Evolutionary conservation across 2,888 invertebrate species (phyloP), one percentile per base, ranked within the genome.

Genomic region (Sycophila texana): DNA sequence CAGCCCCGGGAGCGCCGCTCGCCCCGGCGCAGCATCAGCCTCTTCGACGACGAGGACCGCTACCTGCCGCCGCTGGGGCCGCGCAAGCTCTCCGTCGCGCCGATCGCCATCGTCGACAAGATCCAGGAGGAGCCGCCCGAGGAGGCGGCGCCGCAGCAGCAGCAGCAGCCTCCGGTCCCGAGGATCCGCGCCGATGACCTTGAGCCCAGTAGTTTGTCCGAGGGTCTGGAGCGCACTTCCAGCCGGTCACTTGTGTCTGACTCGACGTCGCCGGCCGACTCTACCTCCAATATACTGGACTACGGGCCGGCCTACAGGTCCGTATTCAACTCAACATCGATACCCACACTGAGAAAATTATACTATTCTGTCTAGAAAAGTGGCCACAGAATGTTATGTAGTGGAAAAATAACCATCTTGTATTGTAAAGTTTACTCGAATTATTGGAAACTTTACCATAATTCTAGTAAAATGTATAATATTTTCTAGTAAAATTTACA

Each of bases 91-190:
- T 79, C 55, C 47, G 47, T 81, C 18, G 79, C 78, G 4, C 82
- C 84, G 68, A 87, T 86, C 61, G 83, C 86, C 49, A 26, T 26
- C 26, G 83, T 85, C 4, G 89, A 89, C 2, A 89, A 89, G 67
- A 89, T 89, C 20, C 89, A 89, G 71, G 89, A 89, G 65, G 89
- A 90, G 58, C 83, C 86, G 0, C 58, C 77, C 14, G 88, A 89
- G 66, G 88, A 88, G 30, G 13, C 58, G n/a, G 80, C 7, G 65
- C 65, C 5, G 74, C 58, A 79, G 83, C 7, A 81, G 83, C 49
- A 7, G n/a, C n/a, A n/a, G 26, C 26, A 1, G 26, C 26, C 26
- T 3, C n/a, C 1, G 5, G 14, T 22, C 2, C n/a, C 47, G 57
- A 63, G 66, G 14, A 53, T 49, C 39, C 61, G 18, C 16, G 13